These are phyloP conservation scores for Oscheius sp. DNA, from an alignment of 2,888 invertebrate genomes.

Conservation along the genomic window DNA sequence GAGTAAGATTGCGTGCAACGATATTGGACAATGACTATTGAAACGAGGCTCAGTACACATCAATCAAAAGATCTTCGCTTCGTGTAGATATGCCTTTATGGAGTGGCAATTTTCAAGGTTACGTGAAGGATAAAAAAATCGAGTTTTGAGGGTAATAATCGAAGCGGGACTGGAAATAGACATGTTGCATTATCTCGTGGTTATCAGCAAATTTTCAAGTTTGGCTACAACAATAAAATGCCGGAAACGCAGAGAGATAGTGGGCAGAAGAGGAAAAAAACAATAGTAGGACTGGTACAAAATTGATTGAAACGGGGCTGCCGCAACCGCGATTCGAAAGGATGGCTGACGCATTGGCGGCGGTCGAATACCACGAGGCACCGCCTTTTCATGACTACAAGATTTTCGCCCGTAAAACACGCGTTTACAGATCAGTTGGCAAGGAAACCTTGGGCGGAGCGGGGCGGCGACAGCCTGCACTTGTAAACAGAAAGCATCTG, in stretches of 20 bases:
- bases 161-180: no score
- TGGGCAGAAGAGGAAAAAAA: no score
- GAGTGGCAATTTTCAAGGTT: not conserved
- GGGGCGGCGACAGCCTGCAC: not conserved
- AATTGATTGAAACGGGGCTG: slow-evolving; percentile 21
- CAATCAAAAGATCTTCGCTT: not conserved
- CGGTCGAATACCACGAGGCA: slow-evolving; percentile 3
- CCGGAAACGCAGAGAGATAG: no score
- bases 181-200: no score
- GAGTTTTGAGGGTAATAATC: no score
- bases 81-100: not conserved
- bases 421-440: not conserved
- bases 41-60: not conserved
- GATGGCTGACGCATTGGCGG: slow-evolving; percentile 24
- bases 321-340: slow-evolving; percentile 5
- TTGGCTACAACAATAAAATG: not conserved
- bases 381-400: slow-evolving; percentile 6
- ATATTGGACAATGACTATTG: not conserved
- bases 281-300: not conserved
- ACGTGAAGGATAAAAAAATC: not conserved
- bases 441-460: slow-evolving; percentile 11
- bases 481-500: slow-evolving; percentile 2
- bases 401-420: slow-evolving; percentile 15
- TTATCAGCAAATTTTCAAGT: slow-evolving; percentile 1
- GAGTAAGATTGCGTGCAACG: slow-evolving; percentile 8